Evolutionary conservation across 2,797 vertebrate species (phyloP).

Genomic region (Eulemur mongoz): DNA sequence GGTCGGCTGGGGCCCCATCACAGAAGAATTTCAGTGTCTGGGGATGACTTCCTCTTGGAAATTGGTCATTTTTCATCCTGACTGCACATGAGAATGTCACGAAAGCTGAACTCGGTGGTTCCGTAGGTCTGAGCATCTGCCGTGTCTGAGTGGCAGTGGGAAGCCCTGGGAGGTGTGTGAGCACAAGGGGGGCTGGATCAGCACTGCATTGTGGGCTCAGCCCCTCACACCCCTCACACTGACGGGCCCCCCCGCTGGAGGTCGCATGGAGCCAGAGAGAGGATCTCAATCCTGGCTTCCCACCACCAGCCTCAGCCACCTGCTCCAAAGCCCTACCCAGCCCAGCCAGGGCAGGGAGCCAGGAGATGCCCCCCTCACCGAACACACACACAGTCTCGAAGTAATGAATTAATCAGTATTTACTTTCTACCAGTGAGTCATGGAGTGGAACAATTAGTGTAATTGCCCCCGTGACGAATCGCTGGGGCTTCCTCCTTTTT

Average conservation of each 20-base stretch:
- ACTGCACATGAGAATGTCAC: neutral
- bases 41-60: neutral
- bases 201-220: neutral
- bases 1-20: neutral
- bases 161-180: neutral
- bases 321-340: slow-evolving; percentile 27
- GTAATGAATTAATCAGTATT: slow-evolving; percentile 84
- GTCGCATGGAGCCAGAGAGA: neutral
- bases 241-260: neutral
- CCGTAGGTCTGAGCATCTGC: neutral
- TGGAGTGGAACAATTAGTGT: slow-evolving; percentile 76
- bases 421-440: slow-evolving; percentile 81
- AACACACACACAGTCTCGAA: neutral
- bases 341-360: slow-evolving; percentile 58
- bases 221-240: neutral
- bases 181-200: neutral
- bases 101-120: neutral
- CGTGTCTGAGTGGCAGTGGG: neutral
- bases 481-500: slow-evolving; percentile 68
- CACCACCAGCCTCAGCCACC: slow-evolving; percentile 26
- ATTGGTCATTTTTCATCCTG: neutral
- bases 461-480: slow-evolving; percentile 78
- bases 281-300: slow-evolving; percentile 24
- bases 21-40: neutral
- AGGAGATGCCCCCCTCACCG: neutral